A percentile compares a stretch with the other conserved stretches of the same genome.
Conservation (phyloP, 2,113 vertebrate species). For the Phasianus colchicus region DNA sequence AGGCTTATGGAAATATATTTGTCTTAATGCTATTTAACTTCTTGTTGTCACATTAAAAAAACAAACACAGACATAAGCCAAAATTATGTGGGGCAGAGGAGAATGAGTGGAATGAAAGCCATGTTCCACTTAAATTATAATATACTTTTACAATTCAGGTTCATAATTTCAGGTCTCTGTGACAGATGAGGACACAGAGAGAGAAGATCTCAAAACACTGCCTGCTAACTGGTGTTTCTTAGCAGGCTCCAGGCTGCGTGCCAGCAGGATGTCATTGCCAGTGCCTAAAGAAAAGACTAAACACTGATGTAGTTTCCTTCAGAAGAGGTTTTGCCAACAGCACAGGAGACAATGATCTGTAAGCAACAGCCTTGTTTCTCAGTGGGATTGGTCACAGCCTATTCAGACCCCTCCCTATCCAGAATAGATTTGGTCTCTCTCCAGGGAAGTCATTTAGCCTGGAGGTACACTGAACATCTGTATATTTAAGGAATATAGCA, state of each 20-base stretch:
- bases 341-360: not conserved
- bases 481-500: not conserved
- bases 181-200: not conserved
- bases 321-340: not conserved
- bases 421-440: not conserved
- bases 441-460: not conserved
- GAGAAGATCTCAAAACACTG: not conserved
- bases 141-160: not conserved
- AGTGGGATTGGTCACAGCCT: not conserved
- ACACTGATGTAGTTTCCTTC: not conserved
- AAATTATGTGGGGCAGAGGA: fast-evolving
- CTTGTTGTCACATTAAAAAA: not conserved
- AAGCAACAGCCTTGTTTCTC: not conserved
- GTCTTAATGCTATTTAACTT: not conserved
- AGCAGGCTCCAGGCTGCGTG: fast-evolving
- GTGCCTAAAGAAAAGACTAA: not conserved
- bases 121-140: not conserved
- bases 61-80: not conserved
- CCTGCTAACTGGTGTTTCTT: not conserved
- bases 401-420: not conserved
- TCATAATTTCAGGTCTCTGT: not conserved
- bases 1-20: not conserved
- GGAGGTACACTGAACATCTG: not conserved
- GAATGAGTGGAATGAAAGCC: not conserved
- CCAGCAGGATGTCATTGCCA: not conserved